Conservation (phyloP, 2,888 invertebrate species). For the Sphecodes monilicornis region DNA sequence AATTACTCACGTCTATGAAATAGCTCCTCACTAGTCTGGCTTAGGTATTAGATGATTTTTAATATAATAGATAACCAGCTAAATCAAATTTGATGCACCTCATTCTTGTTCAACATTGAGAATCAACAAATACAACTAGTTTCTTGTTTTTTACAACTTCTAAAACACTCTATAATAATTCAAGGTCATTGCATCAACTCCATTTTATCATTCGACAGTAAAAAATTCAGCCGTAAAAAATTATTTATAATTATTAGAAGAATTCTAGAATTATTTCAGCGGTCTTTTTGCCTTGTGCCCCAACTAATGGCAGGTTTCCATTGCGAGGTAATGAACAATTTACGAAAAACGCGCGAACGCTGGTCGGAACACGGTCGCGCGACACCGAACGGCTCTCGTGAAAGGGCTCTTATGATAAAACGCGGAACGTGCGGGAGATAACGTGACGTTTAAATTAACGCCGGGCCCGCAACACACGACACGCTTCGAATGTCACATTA, state of each 20-base stretch:
- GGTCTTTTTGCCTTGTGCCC: background rate
- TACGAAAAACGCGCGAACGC: background rate
- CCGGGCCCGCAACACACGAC: constrained; percentile 55
- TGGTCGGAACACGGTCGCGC: background rate
- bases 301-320: background rate
- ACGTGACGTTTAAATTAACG: constrained; percentile 72
- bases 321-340: background rate
- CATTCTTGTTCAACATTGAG: background rate
- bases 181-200: background rate
- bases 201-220: background rate
- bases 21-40: background rate
- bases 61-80: no score
- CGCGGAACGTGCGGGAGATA: constrained; percentile 64
- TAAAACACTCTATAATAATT: background rate
- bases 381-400: constrained; percentile 13
- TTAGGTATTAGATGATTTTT: background rate
- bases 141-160: background rate
- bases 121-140: background rate
- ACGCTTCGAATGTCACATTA: constrained; percentile 70
- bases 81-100: no score
- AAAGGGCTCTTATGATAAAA: constrained; percentile 64
- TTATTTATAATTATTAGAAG: background rate
- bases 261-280: background rate
- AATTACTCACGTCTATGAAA: background rate
- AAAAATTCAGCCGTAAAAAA: background rate